Base-by-base conservation (phyloP, 2,888 invertebrate genomes). In the Abrostola tripartita region DNA sequence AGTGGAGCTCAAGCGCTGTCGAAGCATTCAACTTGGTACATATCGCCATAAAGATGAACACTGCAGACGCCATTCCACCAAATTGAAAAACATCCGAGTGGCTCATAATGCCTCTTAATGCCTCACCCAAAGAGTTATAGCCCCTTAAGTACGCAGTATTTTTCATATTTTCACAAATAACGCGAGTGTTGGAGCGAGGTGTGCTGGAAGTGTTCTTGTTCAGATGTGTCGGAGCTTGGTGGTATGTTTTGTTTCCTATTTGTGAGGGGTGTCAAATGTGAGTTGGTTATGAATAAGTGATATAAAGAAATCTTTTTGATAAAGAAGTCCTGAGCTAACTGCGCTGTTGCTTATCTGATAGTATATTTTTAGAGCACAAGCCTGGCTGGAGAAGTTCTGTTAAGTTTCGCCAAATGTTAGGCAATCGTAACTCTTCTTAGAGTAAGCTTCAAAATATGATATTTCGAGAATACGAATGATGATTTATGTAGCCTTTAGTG, bases 31-130 rank as follows among this genome's bases (percentile, higher is more conserved):
- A 81, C 75, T 71, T 78, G 73, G 74, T 78, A 82, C 80, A 83
- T 81, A 81, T 79, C 77, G 84, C 83, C 82, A 85, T 88, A 89
- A 90, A 90, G 84, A 78, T 81, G 81, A 85, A 77, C 83, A 82
- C 80, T 75, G 76, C 85, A 85, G 83, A 86, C 87, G 86, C 89
- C 89, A 90, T 94, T 92, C 80, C 73, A 78, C 81, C 85, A 94
- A 94, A 94, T 94, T 94, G 93, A 93, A 94, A 94, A 93, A 92
- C 91, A 90, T 88, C 89, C 70, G 89, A 91, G 88, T 89, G 88
- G 80, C 86, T 89, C 90, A 90, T 92, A 92, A 92, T 91, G 85
- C 87, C 85, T 90, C 89, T 91, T 92, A 92, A 93, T 92, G 90
- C 88, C 81, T 88, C 85, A 83, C 88, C 79, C 75, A 70, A 85